Evolutionary conservation across 2,888 invertebrate species (phyloP), one percentile per base, ranked within the genome.

Genomic region (Pandemis corylana): DNA sequence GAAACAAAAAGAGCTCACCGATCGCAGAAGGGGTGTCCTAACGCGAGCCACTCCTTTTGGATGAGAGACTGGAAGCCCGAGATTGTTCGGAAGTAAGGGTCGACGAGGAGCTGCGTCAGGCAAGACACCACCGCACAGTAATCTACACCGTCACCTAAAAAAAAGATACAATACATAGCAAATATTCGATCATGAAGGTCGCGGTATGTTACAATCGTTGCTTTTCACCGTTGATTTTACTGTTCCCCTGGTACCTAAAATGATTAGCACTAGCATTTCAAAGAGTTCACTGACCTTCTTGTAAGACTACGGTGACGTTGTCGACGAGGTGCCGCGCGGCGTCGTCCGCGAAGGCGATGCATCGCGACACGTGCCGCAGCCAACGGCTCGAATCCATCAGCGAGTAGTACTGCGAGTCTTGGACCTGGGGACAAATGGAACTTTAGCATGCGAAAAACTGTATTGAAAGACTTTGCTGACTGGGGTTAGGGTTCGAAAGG

Each of bases 1-100:
- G 51, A 42, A 15, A 15, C 6, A 7, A 3, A 20, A 10, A 61
- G 20, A 66, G 72, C 75, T 80, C 62, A 94, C 95, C 95, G 89
- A 84, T 96, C 96, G 84, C 96, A 96, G 90, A 98, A 98, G 0
- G 98, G 98, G 90, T 99, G 99, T 42, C 99, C 99, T 78, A 98
- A 94, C 0, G 97, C 97, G 5, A 99, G 95, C 99, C 99, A 99
- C 87, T 99, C 99, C 87, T 99, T 98, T 90, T 99, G 98, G 71
- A 99, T 94, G 56, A 99, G 95, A 73, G 97, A 96, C 90, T 99
- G 98, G 90, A 99, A 98, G 70, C 99, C 99, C 59, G 95, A 95
- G 77, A 97, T 95, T 5, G 98, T 97, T 71, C 99, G 95, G 90
- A 95, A 97, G 87, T 97, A 93, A 0, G 98, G 96, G 94, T 99